Evolutionary conservation across 2,888 invertebrate genomes (phyloP), one percentile per base, ranked within the genome.

Genomic region (Fragum sueziense): DNA sequence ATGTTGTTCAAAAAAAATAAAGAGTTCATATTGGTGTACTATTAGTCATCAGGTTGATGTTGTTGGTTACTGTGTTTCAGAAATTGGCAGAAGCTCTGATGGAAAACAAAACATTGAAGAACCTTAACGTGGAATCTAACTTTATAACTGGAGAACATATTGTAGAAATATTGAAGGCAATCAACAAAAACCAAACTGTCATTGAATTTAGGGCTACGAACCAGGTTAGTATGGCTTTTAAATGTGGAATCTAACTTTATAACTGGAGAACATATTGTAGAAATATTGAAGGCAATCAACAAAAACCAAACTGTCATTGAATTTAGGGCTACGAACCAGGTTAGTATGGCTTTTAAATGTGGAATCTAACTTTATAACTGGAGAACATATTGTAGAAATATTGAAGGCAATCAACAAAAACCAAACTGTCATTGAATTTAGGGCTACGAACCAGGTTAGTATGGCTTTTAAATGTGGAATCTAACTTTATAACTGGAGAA

Each of bases 321-420:
- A 95, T 97, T 99, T 94, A 95, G 98, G 93, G 98, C 98, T 88
- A 96, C 98, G 85, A 99, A 99, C 94, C 99, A 99, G 97, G 99
- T 98, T 94, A 90, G 84, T 47, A 34, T 59, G 59, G 6, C 27
- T 14, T 25, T 59, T 27, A 4, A 25, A 59, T 93, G 96, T 98
- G 88, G 99, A 99, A 95, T 98, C 98, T 90, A 99, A 99, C 95
- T 98, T 97, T 94, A 96, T 99, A 93, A 97, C 97, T 92, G 98
- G 99, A 79, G 95, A 96, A 87, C 96, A 96, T 82, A 95, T 99
- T 91, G 96, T 98, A 86, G 95, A 95, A 93, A 95, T 99, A 86
- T 95, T 99, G 80, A 96, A 96, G 93, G 95, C 98, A 73, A 95
- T 99, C 91, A 95, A 98, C 84, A 95, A 96, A 90, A 97, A 97